These are phyloP conservation scores for Marasmarcha lunaedactyla DNA, from an alignment of 2,888 invertebrate genomes.

Conservation along the genomic window DNA sequence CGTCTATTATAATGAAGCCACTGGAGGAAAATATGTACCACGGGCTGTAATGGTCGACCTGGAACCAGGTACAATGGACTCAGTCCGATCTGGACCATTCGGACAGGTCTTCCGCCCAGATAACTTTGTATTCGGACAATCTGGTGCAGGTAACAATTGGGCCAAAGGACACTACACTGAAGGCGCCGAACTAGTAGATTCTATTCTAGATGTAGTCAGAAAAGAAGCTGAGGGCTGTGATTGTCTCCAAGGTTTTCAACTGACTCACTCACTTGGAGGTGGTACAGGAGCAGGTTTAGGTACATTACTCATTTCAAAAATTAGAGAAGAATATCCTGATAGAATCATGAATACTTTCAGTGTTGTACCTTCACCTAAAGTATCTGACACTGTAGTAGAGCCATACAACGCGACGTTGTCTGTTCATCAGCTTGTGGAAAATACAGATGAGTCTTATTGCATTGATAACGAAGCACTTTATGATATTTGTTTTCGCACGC, in stretches of 20 bases:
- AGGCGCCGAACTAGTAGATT: conserved; percentile 73
- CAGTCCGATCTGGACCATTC: conserved; percentile 68
- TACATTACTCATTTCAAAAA: conserved; percentile 75
- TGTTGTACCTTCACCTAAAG: conserved; percentile 79
- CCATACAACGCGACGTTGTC: conserved; percentile 79
- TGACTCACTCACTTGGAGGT: conserved; percentile 77
- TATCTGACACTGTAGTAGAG: conserved; percentile 77
- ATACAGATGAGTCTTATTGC: conserved; percentile 73
- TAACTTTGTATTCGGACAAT: too few relatives aligned
- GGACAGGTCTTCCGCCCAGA: too few relatives aligned
- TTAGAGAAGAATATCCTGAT: conserved; percentile 30
- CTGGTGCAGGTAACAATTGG: too few relatives aligned
- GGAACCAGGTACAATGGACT: conserved; percentile 68
- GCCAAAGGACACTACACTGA: conserved; percentile 28
- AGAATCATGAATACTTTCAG: conserved; percentile 77
- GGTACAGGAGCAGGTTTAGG: conserved; percentile 82
- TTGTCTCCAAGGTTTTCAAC: conserved; percentile 71
- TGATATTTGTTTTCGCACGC: conserved; percentile 81
- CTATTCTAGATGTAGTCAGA: conserved; percentile 64
- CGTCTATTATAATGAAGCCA: conserved; percentile 80
- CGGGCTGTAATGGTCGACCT: conserved; percentile 47
- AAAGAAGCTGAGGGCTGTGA: conserved; percentile 36
- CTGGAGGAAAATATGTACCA: conserved; percentile 42
- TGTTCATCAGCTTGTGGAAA: conserved; percentile 75
- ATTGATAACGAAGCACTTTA: conserved; percentile 84